Base-by-base conservation (phyloP, 2,113 vertebrate species). In the Osmerus mordax region DNA sequence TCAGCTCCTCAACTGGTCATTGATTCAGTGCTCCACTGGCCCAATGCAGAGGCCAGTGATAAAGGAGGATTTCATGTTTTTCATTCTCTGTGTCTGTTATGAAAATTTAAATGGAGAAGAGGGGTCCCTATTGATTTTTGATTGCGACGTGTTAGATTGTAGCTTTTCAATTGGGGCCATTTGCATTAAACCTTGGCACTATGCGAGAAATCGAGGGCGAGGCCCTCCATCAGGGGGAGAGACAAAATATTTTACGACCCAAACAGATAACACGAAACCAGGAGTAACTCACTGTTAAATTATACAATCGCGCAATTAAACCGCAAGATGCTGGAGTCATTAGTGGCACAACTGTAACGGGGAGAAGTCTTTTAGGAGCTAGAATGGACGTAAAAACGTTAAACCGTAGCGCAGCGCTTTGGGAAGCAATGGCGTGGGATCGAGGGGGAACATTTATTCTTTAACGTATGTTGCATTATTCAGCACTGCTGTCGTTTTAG, bases 271-370 rank as follows among this genome's bases (percentile, higher is more conserved):
- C 41, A 6, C 16, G 16, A 32, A 28, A 64, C 14, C 8, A 21
- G 62, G 32, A 13, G 6, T 23, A 62, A 64, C 28, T n/a, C 62
- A 36, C 29, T 18, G 60, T 29, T 62, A 5, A 29, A 29, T 64
- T 29, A 64, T 32, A 64, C 29, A 63, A 63, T n/a, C 12, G 28
- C 28, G 36, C 25, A 64, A 64, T 64, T 64, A 64, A 64, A 64
- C 32, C 60, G 2, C 60, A 28, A 13, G 15, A 36, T n/a, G 29
- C 62, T 18, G 16, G 18, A 64, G 28, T 18, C 25, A 36, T 64
- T 41, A 32, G 15, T 36, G 25, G 28, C 28, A 32, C 15, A 8
- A 12, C 29, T 36, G 28, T 64, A 32, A 7, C 36, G 14, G 28
- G 16, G n/a, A 64, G 32, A 64, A 9, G 9, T 64, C 0, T 8